A percentile compares a stretch with the other conserved stretches of the same genome.
Evolutionary conservation across 2,888 invertebrate species (phyloP).

Genomic region (Lithophane semibrunnea): DNA sequence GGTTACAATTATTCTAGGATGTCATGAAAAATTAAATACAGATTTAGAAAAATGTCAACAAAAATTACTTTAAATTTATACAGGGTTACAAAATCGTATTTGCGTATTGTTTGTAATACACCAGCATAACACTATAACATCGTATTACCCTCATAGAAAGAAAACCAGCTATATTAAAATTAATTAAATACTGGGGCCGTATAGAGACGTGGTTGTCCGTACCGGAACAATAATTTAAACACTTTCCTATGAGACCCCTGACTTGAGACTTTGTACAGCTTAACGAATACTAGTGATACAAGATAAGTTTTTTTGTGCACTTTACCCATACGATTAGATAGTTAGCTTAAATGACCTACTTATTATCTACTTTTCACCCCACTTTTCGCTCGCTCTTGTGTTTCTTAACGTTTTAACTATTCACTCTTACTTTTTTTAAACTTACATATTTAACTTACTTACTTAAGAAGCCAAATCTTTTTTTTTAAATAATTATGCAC

Average conservation of each 20-base stretch:
- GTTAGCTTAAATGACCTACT: not conserved
- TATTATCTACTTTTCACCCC: slow-evolving; percentile 33
- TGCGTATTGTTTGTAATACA: not conserved
- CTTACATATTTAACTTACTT: slow-evolving; percentile 2
- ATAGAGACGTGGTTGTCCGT: not conserved
- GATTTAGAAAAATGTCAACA: slow-evolving; percentile 10
- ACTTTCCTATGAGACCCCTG: not conserved
- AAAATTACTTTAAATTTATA: not conserved
- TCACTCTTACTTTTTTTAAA: not conserved
- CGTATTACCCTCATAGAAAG: not conserved
- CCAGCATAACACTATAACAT: not conserved
- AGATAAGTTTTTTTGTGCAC: slow-evolving; percentile 50
- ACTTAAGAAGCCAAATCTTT: no score
- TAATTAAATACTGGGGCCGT: not conserved
- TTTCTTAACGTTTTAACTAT: slow-evolving; percentile 25
- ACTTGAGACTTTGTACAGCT: slow-evolving; percentile 18
- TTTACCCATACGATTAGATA: slow-evolving; percentile 10
- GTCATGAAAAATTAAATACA: slow-evolving; percentile 15
- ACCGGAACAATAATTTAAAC: not conserved
- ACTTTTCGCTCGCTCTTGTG: slow-evolving; percentile 28
- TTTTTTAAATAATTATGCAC: not conserved
- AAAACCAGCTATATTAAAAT: not conserved
- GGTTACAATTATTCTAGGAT: not conserved
- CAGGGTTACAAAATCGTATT: not conserved
- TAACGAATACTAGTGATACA: slow-evolving; percentile 8